These are phyloP conservation scores for Noctuana brunneofusca DNA, from an alignment of 2,888 invertebrate genomes.

Conservation along the genomic window DNA sequence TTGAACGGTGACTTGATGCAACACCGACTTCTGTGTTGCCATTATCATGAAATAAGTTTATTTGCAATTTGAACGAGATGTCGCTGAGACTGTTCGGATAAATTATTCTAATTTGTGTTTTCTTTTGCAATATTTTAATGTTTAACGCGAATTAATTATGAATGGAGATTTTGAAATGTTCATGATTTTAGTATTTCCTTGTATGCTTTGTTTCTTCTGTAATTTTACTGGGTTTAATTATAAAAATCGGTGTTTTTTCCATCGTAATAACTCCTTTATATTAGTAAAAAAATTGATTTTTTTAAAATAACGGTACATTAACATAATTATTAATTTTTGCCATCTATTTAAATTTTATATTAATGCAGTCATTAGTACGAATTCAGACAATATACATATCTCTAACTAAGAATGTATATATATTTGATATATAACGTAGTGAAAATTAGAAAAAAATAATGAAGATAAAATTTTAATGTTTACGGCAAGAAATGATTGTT, in stretches of 20 bases:
- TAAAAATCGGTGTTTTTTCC: no score
- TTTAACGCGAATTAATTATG: background rate
- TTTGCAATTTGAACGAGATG: background rate
- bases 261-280: no score
- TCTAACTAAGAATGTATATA: conserved; percentile 5
- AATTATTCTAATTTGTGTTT: background rate
- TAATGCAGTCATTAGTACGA: conserved; percentile 12
- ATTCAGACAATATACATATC: conserved; percentile 37
- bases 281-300: no score
- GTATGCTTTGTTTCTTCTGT: no score
- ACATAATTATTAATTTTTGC: background rate
- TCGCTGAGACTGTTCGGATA: background rate
- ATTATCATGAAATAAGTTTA: background rate
- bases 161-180: no score
- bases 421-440: background rate
- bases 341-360: no score
- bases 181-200: no score
- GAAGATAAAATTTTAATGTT: background rate
- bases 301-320: no score
- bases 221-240: no score
- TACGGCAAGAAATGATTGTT: background rate
- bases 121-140: background rate
- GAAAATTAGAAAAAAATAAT: background rate
- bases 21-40: background rate
- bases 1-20: background rate